Evolutionary conservation across 2,797 vertebrate species (phyloP).

Genomic region (Coendou prehensilis): DNA sequence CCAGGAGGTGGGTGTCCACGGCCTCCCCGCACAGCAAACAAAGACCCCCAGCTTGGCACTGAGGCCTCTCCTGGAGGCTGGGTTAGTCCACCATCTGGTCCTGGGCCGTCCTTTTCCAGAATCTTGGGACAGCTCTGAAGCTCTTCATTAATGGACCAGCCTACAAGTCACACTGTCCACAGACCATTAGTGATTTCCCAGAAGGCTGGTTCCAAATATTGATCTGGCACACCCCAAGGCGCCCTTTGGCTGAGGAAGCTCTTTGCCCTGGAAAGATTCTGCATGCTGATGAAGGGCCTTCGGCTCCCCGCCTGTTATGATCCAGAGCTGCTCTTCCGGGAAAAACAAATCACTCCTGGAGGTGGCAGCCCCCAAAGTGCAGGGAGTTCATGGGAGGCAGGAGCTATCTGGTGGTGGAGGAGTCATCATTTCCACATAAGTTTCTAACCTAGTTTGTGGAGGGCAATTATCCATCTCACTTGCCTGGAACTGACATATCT

Average conservation of each 20-base stretch:
- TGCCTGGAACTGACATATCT: conserved; percentile 44
- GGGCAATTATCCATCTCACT: conserved; percentile 23
- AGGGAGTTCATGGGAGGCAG: conserved; percentile 23
- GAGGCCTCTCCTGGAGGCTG: neutral
- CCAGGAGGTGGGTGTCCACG: neutral
- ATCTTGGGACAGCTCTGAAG: conserved; percentile 26
- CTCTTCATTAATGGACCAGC: conserved; percentile 77
- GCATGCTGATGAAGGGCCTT: conserved; percentile 75
- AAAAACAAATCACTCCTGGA: conserved; percentile 75
- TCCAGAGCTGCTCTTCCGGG: conserved; percentile 61
- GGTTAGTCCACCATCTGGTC: conserved; percentile 23
- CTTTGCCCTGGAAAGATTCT: conserved; percentile 54
- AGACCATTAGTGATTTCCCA: conserved; percentile 86
- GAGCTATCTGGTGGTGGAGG: conserved; percentile 16
- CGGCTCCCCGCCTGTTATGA: conserved; percentile 63
- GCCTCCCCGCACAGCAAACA: neutral
- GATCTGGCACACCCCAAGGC: conserved; percentile 76
- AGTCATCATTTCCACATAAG: neutral
- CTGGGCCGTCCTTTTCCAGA: conserved; percentile 52
- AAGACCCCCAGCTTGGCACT: conserved; percentile 59
- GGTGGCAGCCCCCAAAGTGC: conserved; percentile 4
- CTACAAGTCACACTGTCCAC: conserved; percentile 67
- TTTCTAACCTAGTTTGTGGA: conserved; percentile 50
- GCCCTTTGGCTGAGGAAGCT: conserved; percentile 66
- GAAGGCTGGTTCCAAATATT: conserved; percentile 81